phyloP scores from a whole-genome alignment of 2,113 vertebrate genomes.

The Channa maculata region DNA sequence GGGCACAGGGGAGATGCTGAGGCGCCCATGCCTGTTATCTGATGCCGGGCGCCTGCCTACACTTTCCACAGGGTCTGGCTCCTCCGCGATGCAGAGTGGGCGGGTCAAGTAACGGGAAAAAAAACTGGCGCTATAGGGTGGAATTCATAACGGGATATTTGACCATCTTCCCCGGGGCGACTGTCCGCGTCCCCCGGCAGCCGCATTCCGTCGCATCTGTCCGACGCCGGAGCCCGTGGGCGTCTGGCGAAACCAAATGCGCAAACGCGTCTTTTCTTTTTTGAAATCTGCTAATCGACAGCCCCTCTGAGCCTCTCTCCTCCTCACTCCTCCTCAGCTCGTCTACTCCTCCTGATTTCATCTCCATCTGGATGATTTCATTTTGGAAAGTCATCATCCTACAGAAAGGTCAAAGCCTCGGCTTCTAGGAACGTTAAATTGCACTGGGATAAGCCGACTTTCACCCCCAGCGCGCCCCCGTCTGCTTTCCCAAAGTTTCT shows the following conservation, averaged over 20 bases:
- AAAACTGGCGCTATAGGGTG: constrained; percentile 21
- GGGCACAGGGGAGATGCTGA: constrained; percentile 54
- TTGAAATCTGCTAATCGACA: constrained; percentile 53
- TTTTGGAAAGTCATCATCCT: constrained; percentile 75
- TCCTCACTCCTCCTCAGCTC: constrained; percentile 20
- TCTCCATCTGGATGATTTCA: constrained; percentile 73
- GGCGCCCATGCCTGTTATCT: constrained; percentile 50
- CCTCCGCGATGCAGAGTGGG: constrained; percentile 72
- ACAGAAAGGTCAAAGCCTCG: constrained; percentile 64
- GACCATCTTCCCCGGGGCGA: constrained; percentile 29
- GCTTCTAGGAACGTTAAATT: constrained; percentile 63
- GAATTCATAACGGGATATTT: constrained; percentile 77
- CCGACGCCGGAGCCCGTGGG: constrained; percentile 22
- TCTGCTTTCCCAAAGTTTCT: constrained; percentile 72
- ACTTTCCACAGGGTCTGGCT: constrained; percentile 54
- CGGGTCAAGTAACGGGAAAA: constrained; percentile 70
- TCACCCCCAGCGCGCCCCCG: constrained; percentile 21
- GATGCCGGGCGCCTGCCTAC: constrained; percentile 62
- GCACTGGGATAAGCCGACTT: constrained; percentile 63
- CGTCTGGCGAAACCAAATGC: constrained; percentile 39
- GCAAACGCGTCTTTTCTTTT: constrained; percentile 47
- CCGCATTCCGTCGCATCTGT: constrained; percentile 71
- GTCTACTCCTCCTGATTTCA: constrained; percentile 55
- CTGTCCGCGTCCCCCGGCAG: constrained; percentile 29
- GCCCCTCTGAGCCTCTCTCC: constrained; percentile 49